phyloP scores from a whole-genome alignment of 2,113 vertebrate species.

The Cyphomyrus discorhynchus region DNA sequence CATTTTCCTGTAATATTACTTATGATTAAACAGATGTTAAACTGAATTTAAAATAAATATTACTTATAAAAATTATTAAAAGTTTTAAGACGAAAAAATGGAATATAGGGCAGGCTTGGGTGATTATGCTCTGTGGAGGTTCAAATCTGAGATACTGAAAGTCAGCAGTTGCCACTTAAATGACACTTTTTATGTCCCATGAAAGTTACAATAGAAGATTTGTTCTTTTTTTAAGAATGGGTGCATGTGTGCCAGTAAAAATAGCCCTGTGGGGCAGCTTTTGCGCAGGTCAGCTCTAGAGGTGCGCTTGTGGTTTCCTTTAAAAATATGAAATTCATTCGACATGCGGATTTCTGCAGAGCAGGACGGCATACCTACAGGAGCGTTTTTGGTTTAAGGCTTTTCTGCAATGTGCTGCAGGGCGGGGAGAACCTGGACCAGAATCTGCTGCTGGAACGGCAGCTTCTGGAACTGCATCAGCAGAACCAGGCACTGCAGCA shows the following conservation, averaged over 20 bases:
- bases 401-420: constrained; percentile 29
- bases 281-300: background rate
- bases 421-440: constrained; percentile 22
- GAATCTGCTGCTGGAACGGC: constrained; percentile 32
- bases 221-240: background rate
- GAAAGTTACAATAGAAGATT: background rate
- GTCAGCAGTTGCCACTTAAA: background rate
- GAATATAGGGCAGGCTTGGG: background rate
- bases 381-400: background rate
- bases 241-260: background rate
- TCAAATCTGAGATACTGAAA: background rate
- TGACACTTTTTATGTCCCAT: background rate
- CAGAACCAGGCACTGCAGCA: constrained; percentile 27
- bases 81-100: background rate
- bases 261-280: background rate
- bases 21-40: background rate
- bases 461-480: constrained; percentile 40
- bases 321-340: background rate
- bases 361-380: background rate
- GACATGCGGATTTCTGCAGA: background rate
- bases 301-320: background rate
- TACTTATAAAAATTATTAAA: background rate
- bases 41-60: background rate
- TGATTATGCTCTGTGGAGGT: background rate
- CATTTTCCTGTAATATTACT: background rate